phyloP scores from a whole-genome alignment of 1,140 invertebrate species.

The Ctenoplectra terminalis region DNA sequence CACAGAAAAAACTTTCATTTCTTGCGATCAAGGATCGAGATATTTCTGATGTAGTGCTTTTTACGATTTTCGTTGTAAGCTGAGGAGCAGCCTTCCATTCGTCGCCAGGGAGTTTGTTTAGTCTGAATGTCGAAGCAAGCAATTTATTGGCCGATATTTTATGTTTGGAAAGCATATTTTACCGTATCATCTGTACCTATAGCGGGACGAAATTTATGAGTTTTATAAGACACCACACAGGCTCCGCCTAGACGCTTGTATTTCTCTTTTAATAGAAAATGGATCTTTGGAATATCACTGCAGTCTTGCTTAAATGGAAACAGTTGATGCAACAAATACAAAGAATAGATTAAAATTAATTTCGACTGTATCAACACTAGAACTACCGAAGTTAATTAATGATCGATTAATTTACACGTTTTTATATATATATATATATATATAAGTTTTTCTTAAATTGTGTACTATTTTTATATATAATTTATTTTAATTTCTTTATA shows the following conservation, averaged over 20 bases:
- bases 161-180: conserved; percentile 26
- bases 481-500: no score
- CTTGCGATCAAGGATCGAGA: not conserved
- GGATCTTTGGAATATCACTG: not conserved
- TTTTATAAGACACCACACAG: not conserved
- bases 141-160: conserved; percentile 32
- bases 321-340: not conserved
- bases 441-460: no score
- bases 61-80: not conserved
- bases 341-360: not conserved
- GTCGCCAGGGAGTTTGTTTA: conserved; percentile 4
- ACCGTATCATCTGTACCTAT: not conserved
- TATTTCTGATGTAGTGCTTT: not conserved
- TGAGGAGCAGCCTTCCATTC: not conserved
- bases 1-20: not conserved
- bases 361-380: no score
- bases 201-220: conserved; percentile 12
- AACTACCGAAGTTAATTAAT: no score
- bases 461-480: no score
- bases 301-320: no score
- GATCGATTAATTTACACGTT: no score
- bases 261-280: not conserved
- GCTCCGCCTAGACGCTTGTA: no score
- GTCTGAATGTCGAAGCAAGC: not conserved
- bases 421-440: no score